Percentiles rank a stretch among this genome's conserved stretches.
Conservation (phyloP, 2,888 invertebrate genomes). For the Encarsia formosa region DNA sequence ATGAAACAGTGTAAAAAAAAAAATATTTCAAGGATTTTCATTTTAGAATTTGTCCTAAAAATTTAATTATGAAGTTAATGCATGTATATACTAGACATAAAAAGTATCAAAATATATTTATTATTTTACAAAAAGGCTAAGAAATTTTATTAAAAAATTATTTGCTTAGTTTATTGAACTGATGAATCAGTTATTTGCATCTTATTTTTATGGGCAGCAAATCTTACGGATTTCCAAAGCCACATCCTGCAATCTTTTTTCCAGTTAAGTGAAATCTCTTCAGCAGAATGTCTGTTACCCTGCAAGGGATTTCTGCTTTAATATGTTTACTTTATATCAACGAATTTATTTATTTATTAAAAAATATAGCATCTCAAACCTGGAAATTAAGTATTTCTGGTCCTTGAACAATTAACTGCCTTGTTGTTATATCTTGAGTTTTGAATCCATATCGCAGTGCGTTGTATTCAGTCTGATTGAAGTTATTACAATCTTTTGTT, state of each 20-base stretch:
- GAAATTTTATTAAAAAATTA: too few species aligned
- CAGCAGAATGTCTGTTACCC: constrained; percentile 57
- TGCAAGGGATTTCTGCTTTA: constrained; percentile 50
- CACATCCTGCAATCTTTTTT: constrained; percentile 70
- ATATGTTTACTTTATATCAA: background rate
- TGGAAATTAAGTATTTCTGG: constrained; percentile 44
- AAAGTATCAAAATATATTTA: too few species aligned
- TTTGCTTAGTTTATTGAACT: too few species aligned
- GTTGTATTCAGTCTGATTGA: constrained; percentile 1
- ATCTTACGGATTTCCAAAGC: constrained; percentile 55
- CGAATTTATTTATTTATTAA: background rate
- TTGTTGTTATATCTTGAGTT: constrained; percentile 39
- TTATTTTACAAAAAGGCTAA: too few species aligned
- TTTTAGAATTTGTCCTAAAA: too few species aligned
- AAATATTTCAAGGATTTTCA: too few species aligned
- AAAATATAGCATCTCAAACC: constrained; percentile 28
- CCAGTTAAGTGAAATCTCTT: constrained; percentile 63
- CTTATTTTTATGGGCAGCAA: constrained; percentile 25
- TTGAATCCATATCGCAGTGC: constrained; percentile 27
- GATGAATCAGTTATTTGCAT: too few species aligned
- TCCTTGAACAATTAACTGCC: constrained; percentile 38
- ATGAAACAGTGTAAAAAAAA: too few species aligned
- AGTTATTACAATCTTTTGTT: background rate
- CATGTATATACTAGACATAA: too few species aligned
- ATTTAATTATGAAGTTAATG: too few species aligned